Base-by-base conservation (phyloP, 2,888 invertebrate species). In the Cataglyphis livida region DNA sequence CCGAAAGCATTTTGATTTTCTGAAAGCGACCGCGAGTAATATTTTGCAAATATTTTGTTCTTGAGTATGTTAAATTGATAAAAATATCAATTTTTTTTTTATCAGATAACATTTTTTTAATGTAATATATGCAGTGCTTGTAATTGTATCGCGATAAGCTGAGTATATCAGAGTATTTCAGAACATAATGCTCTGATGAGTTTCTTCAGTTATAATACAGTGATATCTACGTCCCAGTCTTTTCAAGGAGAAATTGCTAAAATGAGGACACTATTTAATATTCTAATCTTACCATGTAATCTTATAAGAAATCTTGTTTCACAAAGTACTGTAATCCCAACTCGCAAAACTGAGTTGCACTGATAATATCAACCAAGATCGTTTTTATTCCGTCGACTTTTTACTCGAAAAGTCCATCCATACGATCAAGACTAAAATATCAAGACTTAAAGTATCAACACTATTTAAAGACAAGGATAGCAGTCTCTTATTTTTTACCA, bases 231-330 rank as follows among this genome's bases (percentile, higher is more conserved):
- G 10, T 35, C 10, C 9, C 18, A 3, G 18, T 44, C 9, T 44
- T 62, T 74, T 44, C 15, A 41, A 61, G 74, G 18, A 32, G 28
- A 73, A 73, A 44, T 73, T 7, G 32, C n/a, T 74, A 21, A 32
- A 75, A 35, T 48, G 32, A 62, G 48, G 35, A 35, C 3, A 9
- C 21, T 15, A 74, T 74, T 75, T 75, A 74, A 74, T 74, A 75
- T 62, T 18, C 48, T 48, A 44, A 18, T 48, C 1, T 10, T 64
- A 21, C n/a, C 10, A 54, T 73, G 57, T 59, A 74, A 73, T 74
- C 35, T 75, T 6, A 10, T 32, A 64, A 48, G 7, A 10, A 75
- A 75, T 74, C 62, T 62, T 28, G 21, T 75, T 75, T 62, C 48
- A 62, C 62, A 32, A 74, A 74, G 44, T 62, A 35, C 6, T 32